Evolutionary conservation across 2,797 vertebrate genomes (phyloP), one percentile per base, ranked within the genome.

Genomic region (Aldrovandia affinis): DNA sequence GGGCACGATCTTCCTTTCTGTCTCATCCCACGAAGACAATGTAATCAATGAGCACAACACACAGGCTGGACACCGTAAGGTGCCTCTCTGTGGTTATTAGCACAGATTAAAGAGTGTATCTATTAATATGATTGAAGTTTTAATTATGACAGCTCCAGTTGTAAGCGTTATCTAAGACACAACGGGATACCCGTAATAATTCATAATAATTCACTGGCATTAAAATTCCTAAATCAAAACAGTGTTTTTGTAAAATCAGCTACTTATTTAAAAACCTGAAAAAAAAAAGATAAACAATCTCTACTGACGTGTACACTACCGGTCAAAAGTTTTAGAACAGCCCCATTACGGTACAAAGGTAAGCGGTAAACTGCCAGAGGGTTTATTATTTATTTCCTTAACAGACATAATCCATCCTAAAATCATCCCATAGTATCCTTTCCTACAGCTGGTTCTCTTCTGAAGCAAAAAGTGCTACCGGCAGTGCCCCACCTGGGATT

Each of bases 1-100:
- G n/a, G n/a, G 39, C 36, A 7, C 33, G 44, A 77, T 77, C 73
- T 47, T n/a, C 42, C 73, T 77, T 10, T 42, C 42, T 47, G 39
- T 77, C 15, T 47, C 8, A 42, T 77, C 18, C 68, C 42, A 12
- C 47, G 42, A 77, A n/a, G 73, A 47, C 73, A 77, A 77, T 47
- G 42, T n/a, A 44, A 77, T 77, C 73, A 77, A 77, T 77, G 73
- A 77, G 55, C 55, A 42, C 22, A 73, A 8, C 68, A 39, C 18
- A 33, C 68, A 73, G 3, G 22, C 44, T 77, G 47, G 47, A 77
- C 42, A 77, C 22, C 47, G 42, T 10, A 12, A 22, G 73, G 39
- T 47, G 68, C 68, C 36, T 42, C 68, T 73, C 68, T 39, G 73
- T 7, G 42, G 15, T 44, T 44, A 77, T 77, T 77, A 77, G 73